Evolutionary conservation across 64 coral and sea anemone genomes (phyloP), one percentile per base, ranked within the genome.

Genomic region (Platygyra sinensis): DNA sequence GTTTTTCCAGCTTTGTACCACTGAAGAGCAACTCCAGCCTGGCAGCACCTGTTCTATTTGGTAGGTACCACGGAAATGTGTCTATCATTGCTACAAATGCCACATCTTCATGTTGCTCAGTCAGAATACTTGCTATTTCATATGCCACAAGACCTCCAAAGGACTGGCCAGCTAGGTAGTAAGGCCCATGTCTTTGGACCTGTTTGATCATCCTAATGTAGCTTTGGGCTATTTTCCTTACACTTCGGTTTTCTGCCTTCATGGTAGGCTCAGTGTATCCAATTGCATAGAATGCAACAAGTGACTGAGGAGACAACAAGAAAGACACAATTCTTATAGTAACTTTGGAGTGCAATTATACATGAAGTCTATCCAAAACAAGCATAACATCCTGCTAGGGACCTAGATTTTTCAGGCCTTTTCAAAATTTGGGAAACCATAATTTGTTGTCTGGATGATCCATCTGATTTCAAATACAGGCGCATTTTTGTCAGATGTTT

Each of bases 131-230:
- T n/a, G 93, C 93, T 69, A 94, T 91, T 91, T 94, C 93, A 76
- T 75, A 94, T 33, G 93, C 93, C 18, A 94, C 80, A 67, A 94
- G 78, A 19, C 93, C 93, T 9, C 93, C 93, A 80, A 94, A 94
- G 2, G 93, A 94, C 27, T 94, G 89, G 13, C 93, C 93, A 30
- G 88, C 93, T 30, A 94, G 19, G 59, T 91, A 94, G 73, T 94
- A 94, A 17, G 93, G 93, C 22, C 93, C 93, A 18, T 79, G 76
- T 29, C 89, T 86, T 27, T 94, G 93, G 36, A 87, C 65, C 38
- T 87, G 42, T 52, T 82, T 87, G 57, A 94, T 87, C 88, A 94
- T 90, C 72, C 78, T 49, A 15, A 87, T 60, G 50, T 94, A 94
- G 52, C 89, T 91, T 71, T 86, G 51, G 11, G 93, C 93, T 22